These are phyloP conservation scores for Lordiphosa fenestrarum DNA, from an alignment of 2,888 invertebrate species.

Conservation along the genomic window DNA sequence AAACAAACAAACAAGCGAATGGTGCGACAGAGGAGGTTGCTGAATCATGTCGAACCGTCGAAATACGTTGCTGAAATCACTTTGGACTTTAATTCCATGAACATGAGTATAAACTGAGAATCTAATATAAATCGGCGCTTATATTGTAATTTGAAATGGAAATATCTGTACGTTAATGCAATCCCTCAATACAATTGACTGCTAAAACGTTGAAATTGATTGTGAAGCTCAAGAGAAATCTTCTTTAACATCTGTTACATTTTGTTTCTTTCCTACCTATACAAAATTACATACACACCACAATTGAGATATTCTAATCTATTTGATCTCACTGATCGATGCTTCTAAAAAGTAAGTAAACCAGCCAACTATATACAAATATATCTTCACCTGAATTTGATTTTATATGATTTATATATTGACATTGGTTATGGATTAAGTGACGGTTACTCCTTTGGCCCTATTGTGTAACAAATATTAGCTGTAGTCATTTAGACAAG, in stretches of 20 bases:
- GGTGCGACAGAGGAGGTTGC: conserved; percentile 73
- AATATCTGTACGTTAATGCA: conserved; percentile 23
- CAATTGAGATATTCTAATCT: conserved; percentile 66
- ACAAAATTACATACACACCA: conserved; percentile 49
- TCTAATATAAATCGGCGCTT: conserved; percentile 33
- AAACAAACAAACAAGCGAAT: conserved; percentile 40
- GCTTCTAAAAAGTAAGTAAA: conserved; percentile 74
- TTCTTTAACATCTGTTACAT: conserved; percentile 64
- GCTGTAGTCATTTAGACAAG: conserved; percentile 48
- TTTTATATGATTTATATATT: conserved; percentile 19
- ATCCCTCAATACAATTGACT: conserved; percentile 47
- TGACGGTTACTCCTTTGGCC: conserved; percentile 12
- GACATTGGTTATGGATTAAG: conserved; percentile 14
- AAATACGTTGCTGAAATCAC: conserved; percentile 68
- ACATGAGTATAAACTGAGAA: conserved; percentile 22
- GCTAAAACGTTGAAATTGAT: conserved; percentile 44
- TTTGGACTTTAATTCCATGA: conserved; percentile 57
- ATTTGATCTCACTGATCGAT: conserved; percentile 67
- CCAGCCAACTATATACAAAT: conserved; percentile 30
- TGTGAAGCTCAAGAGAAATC: conserved; percentile 42
- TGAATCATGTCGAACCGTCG: conserved; percentile 69
- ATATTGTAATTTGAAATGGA: conserved; percentile 26
- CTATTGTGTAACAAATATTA: conserved; percentile 29
- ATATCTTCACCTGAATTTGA: conserved; percentile 39
- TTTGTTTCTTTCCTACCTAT: conserved; percentile 63